Evolutionary conservation across 2,797 vertebrate species (phyloP).

Genomic region (Chelon labrosus): DNA sequence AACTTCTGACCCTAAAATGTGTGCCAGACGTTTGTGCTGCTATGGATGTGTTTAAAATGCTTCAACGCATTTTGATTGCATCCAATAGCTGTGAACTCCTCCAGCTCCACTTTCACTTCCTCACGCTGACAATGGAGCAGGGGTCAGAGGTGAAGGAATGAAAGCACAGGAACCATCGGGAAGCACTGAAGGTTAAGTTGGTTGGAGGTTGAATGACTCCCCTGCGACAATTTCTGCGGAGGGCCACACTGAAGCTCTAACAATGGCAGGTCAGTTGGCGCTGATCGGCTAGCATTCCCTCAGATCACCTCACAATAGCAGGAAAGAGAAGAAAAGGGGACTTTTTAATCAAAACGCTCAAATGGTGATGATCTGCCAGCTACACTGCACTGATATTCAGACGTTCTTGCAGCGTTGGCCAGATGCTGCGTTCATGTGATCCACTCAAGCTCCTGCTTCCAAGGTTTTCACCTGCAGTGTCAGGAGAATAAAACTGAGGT

Average conservation of each 20-base stretch:
- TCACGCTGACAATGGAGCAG: conserved; percentile 66
- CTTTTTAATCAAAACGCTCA: conserved; percentile 31
- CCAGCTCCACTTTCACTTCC: conserved; percentile 61
- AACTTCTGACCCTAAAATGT: neutral
- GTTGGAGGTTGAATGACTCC: conserved; percentile 61
- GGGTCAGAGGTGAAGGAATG: conserved; percentile 63
- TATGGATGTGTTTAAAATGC: neutral
- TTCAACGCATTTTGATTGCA: conserved; percentile 6
- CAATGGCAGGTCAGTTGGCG: conserved; percentile 64
- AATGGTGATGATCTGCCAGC: conserved; percentile 30
- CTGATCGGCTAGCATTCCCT: conserved; percentile 35
- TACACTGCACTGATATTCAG: neutral
- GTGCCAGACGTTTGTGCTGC: neutral
- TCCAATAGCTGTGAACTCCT: conserved; percentile 45
- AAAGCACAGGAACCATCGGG: conserved; percentile 57
- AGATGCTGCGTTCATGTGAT: conserved; percentile 5
- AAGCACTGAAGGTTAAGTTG: conserved; percentile 58
- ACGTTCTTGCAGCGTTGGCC: neutral
- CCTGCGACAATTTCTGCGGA: conserved; percentile 35
- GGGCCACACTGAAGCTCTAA: conserved; percentile 39
- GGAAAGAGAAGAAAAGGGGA: conserved; percentile 54
- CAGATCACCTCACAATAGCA: conserved; percentile 71
- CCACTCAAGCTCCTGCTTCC: neutral
- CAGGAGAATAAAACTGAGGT: neutral
- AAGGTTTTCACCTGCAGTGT: neutral